Percentiles rank a stretch among this genome's conserved stretches.
Evolutionary conservation across 2,797 vertebrate genomes (phyloP).

Genomic region (Spinus olivaceus): DNA sequence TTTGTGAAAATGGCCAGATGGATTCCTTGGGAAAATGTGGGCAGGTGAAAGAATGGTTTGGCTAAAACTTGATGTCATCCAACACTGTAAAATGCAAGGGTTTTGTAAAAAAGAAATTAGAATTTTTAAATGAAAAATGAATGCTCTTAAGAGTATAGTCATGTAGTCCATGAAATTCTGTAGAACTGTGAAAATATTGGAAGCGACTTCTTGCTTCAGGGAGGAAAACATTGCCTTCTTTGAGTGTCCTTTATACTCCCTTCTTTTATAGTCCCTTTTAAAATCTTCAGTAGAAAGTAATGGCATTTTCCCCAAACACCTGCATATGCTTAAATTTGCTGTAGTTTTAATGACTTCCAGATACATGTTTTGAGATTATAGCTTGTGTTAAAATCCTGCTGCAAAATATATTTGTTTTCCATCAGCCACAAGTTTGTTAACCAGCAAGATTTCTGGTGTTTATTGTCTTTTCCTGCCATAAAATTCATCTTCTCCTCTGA

Average conservation of each 20-base stretch:
- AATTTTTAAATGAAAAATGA: background rate
- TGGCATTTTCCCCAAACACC: slow-evolving; percentile 24
- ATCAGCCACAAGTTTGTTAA: slow-evolving; percentile 34
- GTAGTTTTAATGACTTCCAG: slow-evolving; percentile 27
- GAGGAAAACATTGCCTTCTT: slow-evolving; percentile 33
- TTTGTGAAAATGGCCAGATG: background rate
- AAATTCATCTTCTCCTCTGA: slow-evolving; percentile 36
- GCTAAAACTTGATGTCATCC: background rate
- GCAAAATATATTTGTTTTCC: slow-evolving; percentile 8
- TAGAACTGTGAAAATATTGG: slow-evolving; percentile 25
- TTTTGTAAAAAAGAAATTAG: background rate
- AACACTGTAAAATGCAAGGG: background rate
- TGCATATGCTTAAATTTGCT: slow-evolving; percentile 25
- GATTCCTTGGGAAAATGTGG: background rate
- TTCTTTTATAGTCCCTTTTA: background rate
- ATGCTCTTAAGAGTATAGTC: background rate
- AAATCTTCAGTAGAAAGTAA: slow-evolving; percentile 32
- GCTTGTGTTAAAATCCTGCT: background rate
- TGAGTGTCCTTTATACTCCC: slow-evolving; percentile 2
- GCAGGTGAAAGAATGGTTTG: background rate
- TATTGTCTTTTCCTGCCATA: slow-evolving; percentile 47
- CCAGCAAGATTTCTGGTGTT: slow-evolving; percentile 9
- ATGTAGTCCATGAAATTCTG: background rate
- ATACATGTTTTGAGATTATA: background rate
- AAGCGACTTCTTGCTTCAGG: slow-evolving; percentile 38